A percentile compares a stretch with the other conserved stretches of the same genome.
Conservation (phyloP, 1,140 invertebrate species). For the Halictus rubicundus region DNA sequence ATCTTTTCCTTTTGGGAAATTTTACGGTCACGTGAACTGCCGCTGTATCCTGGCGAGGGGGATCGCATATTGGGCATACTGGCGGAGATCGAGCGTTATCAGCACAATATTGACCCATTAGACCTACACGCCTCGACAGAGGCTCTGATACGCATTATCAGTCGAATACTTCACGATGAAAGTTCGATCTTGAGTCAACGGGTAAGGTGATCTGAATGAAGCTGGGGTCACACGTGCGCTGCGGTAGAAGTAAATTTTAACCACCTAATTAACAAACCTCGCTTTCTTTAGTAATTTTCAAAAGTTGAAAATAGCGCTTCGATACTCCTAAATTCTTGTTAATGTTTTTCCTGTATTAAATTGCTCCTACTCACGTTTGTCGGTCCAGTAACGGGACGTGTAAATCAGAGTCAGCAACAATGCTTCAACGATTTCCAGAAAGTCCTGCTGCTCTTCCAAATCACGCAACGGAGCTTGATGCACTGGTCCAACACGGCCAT, state of each 20-base stretch:
- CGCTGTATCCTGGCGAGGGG: conserved; percentile 82
- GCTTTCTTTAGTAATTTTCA: too few species aligned
- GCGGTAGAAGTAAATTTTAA: neutral
- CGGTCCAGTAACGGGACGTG: too few species aligned
- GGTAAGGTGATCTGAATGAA: conserved; percentile 67
- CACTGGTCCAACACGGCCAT: conserved; percentile 66
- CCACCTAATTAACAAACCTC: too few species aligned
- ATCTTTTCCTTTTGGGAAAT: conserved; percentile 80
- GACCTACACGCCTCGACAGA: conserved; percentile 76
- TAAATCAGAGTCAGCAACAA: too few species aligned
- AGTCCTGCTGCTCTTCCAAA: conserved; percentile 70
- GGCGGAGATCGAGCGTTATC: conserved; percentile 79
- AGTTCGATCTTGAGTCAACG: conserved; percentile 80
- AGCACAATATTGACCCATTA: conserved; percentile 70
- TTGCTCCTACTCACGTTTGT: too few species aligned
- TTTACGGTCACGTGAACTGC: conserved; percentile 75
- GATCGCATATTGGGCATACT: conserved; percentile 80
- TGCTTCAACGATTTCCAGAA: conserved; percentile 64
- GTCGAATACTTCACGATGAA: conserved; percentile 78
- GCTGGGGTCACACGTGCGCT: too few species aligned
- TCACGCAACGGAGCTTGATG: conserved; percentile 68
- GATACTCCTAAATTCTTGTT: too few species aligned
- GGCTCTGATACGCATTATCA: conserved; percentile 79
- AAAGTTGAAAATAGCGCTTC: too few species aligned
- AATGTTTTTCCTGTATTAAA: too few species aligned